Base-by-base conservation (phyloP, 2,113 vertebrate genomes). In the Etheostoma cragini region DNA sequence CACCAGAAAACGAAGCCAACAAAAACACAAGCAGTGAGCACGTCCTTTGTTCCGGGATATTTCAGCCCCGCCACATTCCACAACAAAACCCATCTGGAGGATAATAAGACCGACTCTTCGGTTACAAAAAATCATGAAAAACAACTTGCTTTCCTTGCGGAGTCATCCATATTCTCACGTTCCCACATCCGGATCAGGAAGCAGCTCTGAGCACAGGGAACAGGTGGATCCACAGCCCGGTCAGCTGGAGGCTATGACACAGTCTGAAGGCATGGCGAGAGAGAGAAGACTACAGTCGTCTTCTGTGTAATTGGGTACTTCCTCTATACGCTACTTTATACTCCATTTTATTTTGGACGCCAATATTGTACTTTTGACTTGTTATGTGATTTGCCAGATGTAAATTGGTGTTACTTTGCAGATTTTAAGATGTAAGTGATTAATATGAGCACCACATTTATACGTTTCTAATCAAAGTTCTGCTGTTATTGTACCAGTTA, bases 181-280 rank as follows among this genome's bases (percentile, higher is more conserved):
- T 92, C 85, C 87, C 87, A 89, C 85, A 89, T 91, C 88, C 85
- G 78, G 85, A 88, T 45, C 69, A 82, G 87, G 84, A 84, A 82
- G 84, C 75, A 62, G 81, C 73, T 87, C 86, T 90, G 86, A 90
- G 84, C 78, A 64, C 30, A 2, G 49, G 76, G 71, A 90, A 93
- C 91, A 91, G 91, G 91, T 93, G 90, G 84, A 88, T 82, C 77
- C 30, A 63, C 77, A 73, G 72, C 64, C 10, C 65, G 33, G 78
- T 76, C 84, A 60, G 78, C 80, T 79, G 67, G 65, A 67, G 52
- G 62, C 72, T 24, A 5, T 21, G 65, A 69, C 14, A 42, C 63
- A 45, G 66, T 15, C 46, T 21, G 46, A 62, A 60, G 45, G 26
- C 73, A 71, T 45, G 38, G 42, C 6, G 17, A 35, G 21, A 17